Base-by-base conservation (phyloP, 2,797 vertebrate genomes). In the Sorex maritimensis region DNA sequence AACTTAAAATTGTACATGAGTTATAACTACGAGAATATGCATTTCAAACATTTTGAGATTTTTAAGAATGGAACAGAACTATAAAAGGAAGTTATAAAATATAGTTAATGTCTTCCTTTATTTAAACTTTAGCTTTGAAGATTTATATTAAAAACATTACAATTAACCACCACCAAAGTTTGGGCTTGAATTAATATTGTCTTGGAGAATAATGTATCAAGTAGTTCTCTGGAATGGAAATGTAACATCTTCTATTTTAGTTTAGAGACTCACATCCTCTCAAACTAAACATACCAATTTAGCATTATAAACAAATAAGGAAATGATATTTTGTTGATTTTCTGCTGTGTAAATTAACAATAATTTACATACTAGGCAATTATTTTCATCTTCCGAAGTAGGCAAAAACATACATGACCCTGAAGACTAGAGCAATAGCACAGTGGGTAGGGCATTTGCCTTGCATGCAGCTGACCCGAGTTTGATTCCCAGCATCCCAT, bases 181-280 rank as follows among this genome's bases (percentile, higher is more conserved):
- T 72, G 9, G 23, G 44, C 10, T 63, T 91, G 58, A 86, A 14
- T 91, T 74, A 88, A 71, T 8, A 0, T 85, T 52, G 21, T 52
- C 80, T 72, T 79, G 91, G 28, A 92, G n/a, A 92, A 58, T 71
- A 92, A 77, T 44, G 12, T 30, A 93, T 78, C 79, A 85, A 82
- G 84, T 74, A 85, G 65, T 12, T n/a, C 88, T 94, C 93, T 74
- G 30, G 55, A 92, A 88, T 94, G n/a, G 19, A 94, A 96, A 86
- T 13, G 44, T 13, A 92, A 52, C 49, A 52, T 52, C 49, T 52
- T 52, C 49, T 52, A 52, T 52, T 52, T 52, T 52, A 52, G 49
- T 52, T 14, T 52, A 52, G 6, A 52, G 17, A 65, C 46, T 34
- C 58, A 23, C n/a, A 91, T 81, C 69, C 74, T 83, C 9, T 89